Conservation (phyloP, 2,797 vertebrate species). For the Champsocephalus gunnari region DNA sequence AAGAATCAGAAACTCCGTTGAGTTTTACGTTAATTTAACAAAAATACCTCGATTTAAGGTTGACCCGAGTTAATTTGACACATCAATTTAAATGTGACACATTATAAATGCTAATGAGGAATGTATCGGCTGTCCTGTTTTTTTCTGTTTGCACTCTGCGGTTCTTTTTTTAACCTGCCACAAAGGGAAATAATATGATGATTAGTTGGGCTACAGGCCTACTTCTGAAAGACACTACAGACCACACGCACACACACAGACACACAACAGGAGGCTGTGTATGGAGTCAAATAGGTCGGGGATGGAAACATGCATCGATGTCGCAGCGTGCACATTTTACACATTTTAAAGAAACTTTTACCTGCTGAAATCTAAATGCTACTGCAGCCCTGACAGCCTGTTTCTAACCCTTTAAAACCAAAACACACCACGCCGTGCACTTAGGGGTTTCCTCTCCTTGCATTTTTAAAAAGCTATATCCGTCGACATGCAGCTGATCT, state of each 20-base stretch:
- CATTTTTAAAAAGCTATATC: slow-evolving; percentile 46
- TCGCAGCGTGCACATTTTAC: slow-evolving; percentile 58
- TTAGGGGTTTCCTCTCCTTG: slow-evolving; percentile 35
- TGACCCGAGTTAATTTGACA: slow-evolving; percentile 35
- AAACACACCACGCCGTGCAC: slow-evolving; percentile 18
- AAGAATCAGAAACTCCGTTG: neutral
- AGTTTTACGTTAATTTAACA: slow-evolving; percentile 1
- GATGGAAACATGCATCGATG: slow-evolving; percentile 52
- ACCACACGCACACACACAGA: too few relatives aligned
- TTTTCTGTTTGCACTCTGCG: slow-evolving; percentile 44
- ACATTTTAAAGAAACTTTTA: slow-evolving; percentile 68
- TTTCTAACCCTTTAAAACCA: fast-evolving
- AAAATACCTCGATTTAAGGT: slow-evolving; percentile 16
- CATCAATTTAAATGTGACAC: neutral
- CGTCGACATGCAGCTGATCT: slow-evolving; percentile 75
- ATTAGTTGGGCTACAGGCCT: slow-evolving; percentile 53
- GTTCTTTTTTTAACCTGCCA: slow-evolving; percentile 70
- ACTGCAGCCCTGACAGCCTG: neutral
- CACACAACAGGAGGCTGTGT: neutral
- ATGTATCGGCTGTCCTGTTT: slow-evolving; percentile 13
- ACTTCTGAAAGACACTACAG: slow-evolving; percentile 14
- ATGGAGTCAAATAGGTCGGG: slow-evolving; percentile 20
- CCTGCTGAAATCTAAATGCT: slow-evolving; percentile 22
- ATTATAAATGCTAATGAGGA: neutral
- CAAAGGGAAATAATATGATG: slow-evolving; percentile 60